These are phyloP conservation scores for Megamerina dolium DNA, from an alignment of 2,888 invertebrate species.

Conservation along the genomic window DNA sequence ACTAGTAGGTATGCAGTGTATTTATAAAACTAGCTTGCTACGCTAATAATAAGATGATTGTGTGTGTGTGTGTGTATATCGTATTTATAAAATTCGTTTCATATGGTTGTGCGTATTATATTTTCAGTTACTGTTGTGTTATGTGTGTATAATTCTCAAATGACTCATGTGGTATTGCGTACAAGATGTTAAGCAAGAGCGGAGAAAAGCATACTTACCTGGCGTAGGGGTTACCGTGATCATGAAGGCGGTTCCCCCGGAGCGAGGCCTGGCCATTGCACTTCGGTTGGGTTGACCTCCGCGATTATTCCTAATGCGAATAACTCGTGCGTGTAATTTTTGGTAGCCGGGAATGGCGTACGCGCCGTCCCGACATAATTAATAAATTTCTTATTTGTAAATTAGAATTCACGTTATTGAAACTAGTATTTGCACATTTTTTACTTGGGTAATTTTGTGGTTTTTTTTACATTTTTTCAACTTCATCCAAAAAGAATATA, in stretches of 20 bases:
- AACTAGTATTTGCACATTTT: no score
- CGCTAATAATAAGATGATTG: no score
- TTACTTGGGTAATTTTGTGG: no score
- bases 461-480: no score
- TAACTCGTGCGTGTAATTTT: conserved; percentile 67
- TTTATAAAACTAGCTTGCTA: no score
- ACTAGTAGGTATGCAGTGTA: no score
- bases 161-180: not conserved
- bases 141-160: not conserved
- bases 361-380: conserved; percentile 60
- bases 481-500: no score
- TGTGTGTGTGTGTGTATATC: not conserved
- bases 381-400: conserved; percentile 3
- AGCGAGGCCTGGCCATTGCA: conserved; percentile 55
- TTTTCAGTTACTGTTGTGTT: conserved; percentile 2
- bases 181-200: no score
- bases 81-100: conserved; percentile 5
- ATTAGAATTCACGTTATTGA: no score
- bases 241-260: conserved; percentile 45
- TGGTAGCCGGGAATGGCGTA: conserved; percentile 62
- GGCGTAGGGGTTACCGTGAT: conserved; percentile 42
- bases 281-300: conserved; percentile 67
- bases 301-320: conserved; percentile 70
- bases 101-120: not conserved
- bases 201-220: conserved; percentile 31